Evolutionary conservation across 2,113 vertebrate species (phyloP).

Genomic region (Crotophaga sulcirostris): DNA sequence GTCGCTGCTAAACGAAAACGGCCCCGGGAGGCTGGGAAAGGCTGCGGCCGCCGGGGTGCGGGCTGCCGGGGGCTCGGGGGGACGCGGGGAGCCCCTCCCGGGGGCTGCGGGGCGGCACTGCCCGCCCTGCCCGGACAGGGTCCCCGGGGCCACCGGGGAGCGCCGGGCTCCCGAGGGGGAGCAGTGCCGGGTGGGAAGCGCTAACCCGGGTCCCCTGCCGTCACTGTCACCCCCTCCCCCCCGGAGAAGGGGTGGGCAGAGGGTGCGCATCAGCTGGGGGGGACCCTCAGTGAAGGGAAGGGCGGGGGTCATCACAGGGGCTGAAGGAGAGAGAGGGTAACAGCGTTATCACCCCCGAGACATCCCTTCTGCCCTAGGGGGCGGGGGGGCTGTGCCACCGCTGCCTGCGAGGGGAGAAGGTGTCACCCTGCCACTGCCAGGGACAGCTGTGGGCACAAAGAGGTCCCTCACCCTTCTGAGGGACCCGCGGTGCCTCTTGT

Average conservation of each 20-base stretch:
- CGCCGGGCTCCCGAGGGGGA: neutral
- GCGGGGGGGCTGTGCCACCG: neutral
- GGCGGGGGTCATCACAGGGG: accelerated
- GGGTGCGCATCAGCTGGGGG: neutral
- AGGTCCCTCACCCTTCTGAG: neutral
- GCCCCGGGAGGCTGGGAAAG: neutral
- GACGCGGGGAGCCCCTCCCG: too few species aligned
- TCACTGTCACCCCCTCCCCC: accelerated
- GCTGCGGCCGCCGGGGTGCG: accelerated
- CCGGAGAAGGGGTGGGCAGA: neutral
- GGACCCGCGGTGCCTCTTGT: neutral
- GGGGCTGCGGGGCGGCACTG: neutral
- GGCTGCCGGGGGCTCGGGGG: neutral
- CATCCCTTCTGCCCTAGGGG: neutral
- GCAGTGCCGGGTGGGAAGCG: accelerated
- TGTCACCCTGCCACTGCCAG: neutral
- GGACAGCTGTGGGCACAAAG: neutral
- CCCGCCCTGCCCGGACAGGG: neutral
- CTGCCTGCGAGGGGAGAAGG: neutral
- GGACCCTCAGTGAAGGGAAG: accelerated
- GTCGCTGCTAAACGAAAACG: neutral
- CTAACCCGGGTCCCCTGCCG: too few species aligned
- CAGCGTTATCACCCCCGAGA: neutral
- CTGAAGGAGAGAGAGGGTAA: neutral
- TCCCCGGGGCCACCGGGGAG: neutral